Percentiles rank a stretch among this genome's conserved stretches.
Evolutionary conservation across 2,797 vertebrate genomes (phyloP).

Genomic region (Catamblyrhynchus diadema): DNA sequence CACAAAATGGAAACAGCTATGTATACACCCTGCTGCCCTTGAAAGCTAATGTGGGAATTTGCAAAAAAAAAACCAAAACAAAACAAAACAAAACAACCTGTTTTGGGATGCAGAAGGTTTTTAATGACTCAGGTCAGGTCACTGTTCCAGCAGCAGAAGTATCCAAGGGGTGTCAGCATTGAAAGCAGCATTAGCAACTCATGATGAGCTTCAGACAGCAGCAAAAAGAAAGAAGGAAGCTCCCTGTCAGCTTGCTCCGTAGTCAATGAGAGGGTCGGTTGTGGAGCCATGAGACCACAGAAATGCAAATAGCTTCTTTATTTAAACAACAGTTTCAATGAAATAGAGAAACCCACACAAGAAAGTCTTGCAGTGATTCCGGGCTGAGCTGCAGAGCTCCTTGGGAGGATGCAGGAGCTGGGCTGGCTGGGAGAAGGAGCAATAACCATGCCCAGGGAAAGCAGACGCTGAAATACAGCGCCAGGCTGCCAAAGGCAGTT

Average conservation of each 20-base stretch:
- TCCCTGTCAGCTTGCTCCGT: rapidly evolving
- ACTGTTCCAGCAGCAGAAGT: neutral
- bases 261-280: rapidly evolving
- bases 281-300: neutral
- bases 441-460: neutral
- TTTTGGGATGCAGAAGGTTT: neutral
- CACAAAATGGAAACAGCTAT: neutral
- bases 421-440: neutral
- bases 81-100: no score
- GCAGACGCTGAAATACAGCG: neutral
- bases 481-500: neutral
- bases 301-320: neutral
- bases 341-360: neutral
- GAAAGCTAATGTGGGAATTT: neutral
- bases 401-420: neutral
- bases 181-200: neutral
- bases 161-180: rapidly evolving
- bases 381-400: neutral
- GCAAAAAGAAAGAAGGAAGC: neutral
- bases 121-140: neutral
- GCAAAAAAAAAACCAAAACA: neutral
- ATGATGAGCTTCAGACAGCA: neutral
- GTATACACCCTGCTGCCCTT: neutral
- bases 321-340: neutral
- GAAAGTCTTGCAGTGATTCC: neutral